A percentile compares a stretch with the other conserved stretches of the same genome.
Evolutionary conservation across 2,888 invertebrate genomes (phyloP).

Genomic region (Halictus quadricinctus): DNA sequence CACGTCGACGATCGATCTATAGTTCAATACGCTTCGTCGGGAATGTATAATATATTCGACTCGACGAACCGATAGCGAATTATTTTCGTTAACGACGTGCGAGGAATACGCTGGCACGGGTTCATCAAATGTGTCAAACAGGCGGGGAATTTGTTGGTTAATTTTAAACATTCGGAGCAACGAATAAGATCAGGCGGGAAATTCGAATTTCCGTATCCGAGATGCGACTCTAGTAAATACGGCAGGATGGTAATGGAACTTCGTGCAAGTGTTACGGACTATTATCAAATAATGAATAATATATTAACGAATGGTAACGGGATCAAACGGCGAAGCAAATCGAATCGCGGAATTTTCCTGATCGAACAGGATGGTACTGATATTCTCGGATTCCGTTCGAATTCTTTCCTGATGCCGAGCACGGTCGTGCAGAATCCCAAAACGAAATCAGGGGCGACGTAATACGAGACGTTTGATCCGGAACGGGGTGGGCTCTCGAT

Average conservation of each 20-base stretch:
- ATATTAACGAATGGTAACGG: not conserved
- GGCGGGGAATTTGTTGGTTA: not conserved
- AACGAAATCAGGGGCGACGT: constrained; percentile 9
- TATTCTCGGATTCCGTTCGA: not conserved
- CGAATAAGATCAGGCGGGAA: not conserved
- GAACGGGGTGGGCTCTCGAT: not conserved
- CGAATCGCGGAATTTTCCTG: not conserved
- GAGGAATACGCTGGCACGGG: not conserved
- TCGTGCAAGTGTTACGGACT: not conserved
- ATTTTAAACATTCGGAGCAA: not conserved
- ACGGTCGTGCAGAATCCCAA: not conserved
- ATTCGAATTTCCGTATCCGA: not conserved
- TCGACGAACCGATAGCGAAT: not conserved
- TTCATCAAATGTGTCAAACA: not conserved
- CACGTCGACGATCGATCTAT: not conserved
- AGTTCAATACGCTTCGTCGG: not conserved
- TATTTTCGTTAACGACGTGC: not conserved
- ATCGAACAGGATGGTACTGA: not conserved
- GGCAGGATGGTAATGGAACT: no score
- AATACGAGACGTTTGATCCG: constrained; percentile 11
- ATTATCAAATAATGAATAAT: not conserved
- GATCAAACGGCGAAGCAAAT: not conserved
- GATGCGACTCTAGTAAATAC: not conserved
- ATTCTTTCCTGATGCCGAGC: not conserved
- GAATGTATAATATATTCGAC: not conserved